Evolutionary conservation across 2,888 invertebrate species (phyloP).

Genomic region (Galeopsomyia nigrocyanea): DNA sequence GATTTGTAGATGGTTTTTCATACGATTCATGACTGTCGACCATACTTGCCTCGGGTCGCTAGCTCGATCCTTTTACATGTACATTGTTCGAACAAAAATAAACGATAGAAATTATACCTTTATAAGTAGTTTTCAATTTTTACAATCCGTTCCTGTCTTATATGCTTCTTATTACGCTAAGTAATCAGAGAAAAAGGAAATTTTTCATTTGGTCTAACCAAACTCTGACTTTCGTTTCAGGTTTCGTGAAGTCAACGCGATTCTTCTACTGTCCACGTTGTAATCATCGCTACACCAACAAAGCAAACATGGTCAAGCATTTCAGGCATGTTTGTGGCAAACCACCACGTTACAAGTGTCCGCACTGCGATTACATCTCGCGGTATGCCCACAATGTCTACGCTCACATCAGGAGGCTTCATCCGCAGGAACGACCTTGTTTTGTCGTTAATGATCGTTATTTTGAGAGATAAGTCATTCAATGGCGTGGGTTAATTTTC

Average conservation of each 20-base stretch:
- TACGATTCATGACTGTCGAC: too few relatives aligned
- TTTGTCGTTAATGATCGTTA: constrained; percentile 23
- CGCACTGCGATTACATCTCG: constrained; percentile 61
- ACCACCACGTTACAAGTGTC: constrained; percentile 64
- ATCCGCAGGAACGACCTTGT: constrained; percentile 47
- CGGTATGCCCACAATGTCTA: constrained; percentile 60
- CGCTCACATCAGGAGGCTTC: constrained; percentile 58
- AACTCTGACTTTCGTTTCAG: not conserved
- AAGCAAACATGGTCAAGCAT: constrained; percentile 61
- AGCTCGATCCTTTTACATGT: too few relatives aligned
- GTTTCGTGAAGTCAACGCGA: not conserved
- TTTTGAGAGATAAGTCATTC: constrained; percentile 8
- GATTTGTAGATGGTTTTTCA: too few relatives aligned
- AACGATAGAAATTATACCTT: not conserved
- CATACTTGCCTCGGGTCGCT: too few relatives aligned
- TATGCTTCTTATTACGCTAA: not conserved
- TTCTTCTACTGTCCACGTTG: constrained; percentile 56
- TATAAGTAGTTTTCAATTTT: constrained; percentile 27
- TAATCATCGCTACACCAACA: constrained; percentile 58
- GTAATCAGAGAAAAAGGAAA: not conserved
- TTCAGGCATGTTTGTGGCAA: constrained; percentile 58
- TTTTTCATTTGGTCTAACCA: constrained; percentile 10
- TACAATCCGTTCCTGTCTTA: constrained; percentile 1
- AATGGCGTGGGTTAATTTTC: too few relatives aligned
- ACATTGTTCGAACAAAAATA: not conserved